Evolutionary conservation across 2,113 vertebrate species (phyloP).

Genomic region (Heterotis niloticus): DNA sequence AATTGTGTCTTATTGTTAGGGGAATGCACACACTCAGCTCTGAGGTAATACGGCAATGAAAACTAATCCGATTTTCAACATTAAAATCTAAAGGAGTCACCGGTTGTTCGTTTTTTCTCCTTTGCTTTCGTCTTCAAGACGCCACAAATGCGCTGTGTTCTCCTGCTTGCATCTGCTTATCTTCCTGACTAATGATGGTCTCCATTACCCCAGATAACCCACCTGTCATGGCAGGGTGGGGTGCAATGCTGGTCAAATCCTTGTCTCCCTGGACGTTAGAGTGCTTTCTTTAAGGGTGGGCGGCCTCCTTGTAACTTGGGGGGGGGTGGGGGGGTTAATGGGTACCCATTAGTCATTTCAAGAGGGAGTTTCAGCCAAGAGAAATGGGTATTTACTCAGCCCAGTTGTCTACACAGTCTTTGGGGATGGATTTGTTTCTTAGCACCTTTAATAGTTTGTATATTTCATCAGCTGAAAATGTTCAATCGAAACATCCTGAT

Average conservation of each 20-base stretch:
- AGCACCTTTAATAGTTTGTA: not conserved
- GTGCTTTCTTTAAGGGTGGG: conserved; percentile 38
- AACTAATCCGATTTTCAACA: too few species aligned
- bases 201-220: conserved; percentile 27
- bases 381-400: conserved; percentile 7
- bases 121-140: not conserved
- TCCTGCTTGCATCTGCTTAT: conserved; percentile 36
- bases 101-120: not conserved
- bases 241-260: conserved; percentile 58
- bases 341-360: conserved; percentile 57
- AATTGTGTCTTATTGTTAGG: too few species aligned
- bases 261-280: conserved; percentile 45
- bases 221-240: conserved; percentile 4
- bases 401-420: not conserved
- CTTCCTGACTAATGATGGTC: conserved; percentile 39
- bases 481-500: too few species aligned
- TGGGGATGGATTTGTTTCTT: not conserved
- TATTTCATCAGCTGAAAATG: not conserved
- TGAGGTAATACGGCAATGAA: too few species aligned
- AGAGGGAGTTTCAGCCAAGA: conserved; percentile 15
- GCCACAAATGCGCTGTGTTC: conserved; percentile 25
- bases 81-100: not conserved
- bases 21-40: too few species aligned
- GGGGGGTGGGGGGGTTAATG: conserved; percentile 51
- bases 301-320: conserved; percentile 30